Evolutionary conservation across 1,140 invertebrate genomes (phyloP).

Genomic region (Aleiodes sp.): DNA sequence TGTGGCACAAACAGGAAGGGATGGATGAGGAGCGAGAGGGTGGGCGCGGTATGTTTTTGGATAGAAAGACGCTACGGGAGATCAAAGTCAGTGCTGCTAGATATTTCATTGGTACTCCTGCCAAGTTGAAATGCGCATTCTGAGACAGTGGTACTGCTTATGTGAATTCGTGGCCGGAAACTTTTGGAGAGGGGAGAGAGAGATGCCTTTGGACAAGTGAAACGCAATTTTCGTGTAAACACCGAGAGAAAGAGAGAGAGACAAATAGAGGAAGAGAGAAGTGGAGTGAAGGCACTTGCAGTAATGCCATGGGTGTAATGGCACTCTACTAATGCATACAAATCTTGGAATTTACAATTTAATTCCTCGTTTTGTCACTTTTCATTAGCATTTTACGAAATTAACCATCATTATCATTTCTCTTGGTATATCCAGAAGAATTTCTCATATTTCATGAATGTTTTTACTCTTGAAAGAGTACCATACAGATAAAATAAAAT

Average conservation of each 20-base stretch:
- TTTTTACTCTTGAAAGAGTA: neutral
- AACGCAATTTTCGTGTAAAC: constrained; percentile 1
- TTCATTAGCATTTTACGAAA: neutral
- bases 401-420: neutral
- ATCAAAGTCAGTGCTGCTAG: constrained; percentile 51
- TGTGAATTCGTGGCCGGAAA: constrained; percentile 32
- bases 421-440: neutral
- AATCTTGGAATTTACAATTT: neutral
- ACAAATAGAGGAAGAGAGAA: no score
- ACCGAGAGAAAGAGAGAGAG: no score
- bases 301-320: neutral
- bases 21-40: neutral
- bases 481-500: neutral
- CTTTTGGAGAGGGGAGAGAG: neutral
- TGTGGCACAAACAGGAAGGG: neutral
- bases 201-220: neutral
- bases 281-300: neutral
- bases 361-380: neutral
- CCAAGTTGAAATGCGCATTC: constrained; percentile 2
- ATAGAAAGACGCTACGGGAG: constrained; percentile 36
- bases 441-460: no score
- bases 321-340: constrained; percentile 1
- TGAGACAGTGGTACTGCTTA: constrained; percentile 40
- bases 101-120: constrained; percentile 51
- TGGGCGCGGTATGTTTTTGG: constrained; percentile 10